Conservation (phyloP, 64 coral and sea anemone species). For the Acropora yongei region DNA sequence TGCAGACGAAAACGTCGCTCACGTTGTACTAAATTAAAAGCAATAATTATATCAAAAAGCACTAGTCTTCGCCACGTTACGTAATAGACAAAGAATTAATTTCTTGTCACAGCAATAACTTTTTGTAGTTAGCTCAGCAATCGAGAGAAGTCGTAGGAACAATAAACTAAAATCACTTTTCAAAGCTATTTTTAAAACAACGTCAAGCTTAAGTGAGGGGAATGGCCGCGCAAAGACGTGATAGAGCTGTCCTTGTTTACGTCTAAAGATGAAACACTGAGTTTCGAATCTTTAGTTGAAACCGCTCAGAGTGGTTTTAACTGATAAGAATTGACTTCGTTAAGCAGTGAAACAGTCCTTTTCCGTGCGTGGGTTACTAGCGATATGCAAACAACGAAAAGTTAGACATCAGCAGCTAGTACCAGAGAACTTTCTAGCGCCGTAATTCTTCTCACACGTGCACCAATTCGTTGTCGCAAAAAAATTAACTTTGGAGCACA, state of each 20-base stretch:
- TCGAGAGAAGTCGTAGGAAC: neutral
- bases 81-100: neutral
- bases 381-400: neutral
- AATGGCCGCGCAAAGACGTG: neutral
- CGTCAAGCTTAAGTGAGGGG: neutral
- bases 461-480: no score
- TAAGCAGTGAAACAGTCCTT: neutral
- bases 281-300: neutral
- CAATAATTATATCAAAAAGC: neutral
- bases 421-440: no score
- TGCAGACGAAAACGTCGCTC: neutral
- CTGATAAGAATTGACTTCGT: neutral
- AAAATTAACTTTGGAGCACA: no score
- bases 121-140: neutral
- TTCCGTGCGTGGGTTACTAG: neutral
- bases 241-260: constrained; percentile 19
- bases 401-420: no score
- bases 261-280: neutral
- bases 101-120: neutral
- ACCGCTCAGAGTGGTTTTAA: neutral
- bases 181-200: constrained; percentile 9
- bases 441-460: no score
- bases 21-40: neutral
- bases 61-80: neutral
- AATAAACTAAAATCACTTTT: neutral